Evolutionary conservation across 2,797 vertebrate genomes (phyloP).

Genomic region (Adrianichthys oophorus): DNA sequence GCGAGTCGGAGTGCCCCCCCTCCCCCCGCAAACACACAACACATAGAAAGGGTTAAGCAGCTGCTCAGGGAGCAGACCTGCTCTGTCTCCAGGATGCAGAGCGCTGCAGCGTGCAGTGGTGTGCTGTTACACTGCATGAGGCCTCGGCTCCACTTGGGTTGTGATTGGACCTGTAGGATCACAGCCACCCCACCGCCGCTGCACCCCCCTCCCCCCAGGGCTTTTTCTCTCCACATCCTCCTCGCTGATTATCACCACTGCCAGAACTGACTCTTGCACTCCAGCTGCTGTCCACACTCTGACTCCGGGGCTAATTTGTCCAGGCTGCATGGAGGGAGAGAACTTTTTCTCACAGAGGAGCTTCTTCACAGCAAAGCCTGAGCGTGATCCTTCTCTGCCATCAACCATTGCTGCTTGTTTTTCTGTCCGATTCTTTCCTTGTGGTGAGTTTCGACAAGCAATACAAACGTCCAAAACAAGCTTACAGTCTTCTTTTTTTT

Average conservation of each 20-base stretch:
- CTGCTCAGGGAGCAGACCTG: slow-evolving; percentile 72
- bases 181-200: slow-evolving; percentile 47
- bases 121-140: slow-evolving; percentile 76
- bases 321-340: slow-evolving; percentile 64
- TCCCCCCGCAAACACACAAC: slow-evolving; percentile 25
- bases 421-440: slow-evolving; percentile 30
- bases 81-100: slow-evolving; percentile 80
- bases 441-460: slow-evolving; percentile 37
- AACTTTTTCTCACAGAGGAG: slow-evolving; percentile 64
- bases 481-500: slow-evolving; percentile 33
- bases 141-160: slow-evolving; percentile 73
- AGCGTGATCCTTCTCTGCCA: slow-evolving; percentile 21
- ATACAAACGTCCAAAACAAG: slow-evolving; percentile 33
- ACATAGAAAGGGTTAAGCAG: slow-evolving; percentile 73
- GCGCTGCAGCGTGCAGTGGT: slow-evolving; percentile 60
- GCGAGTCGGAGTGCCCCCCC: slow-evolving; percentile 61
- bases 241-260: slow-evolving; percentile 79
- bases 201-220: slow-evolving; percentile 62
- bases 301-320: slow-evolving; percentile 76
- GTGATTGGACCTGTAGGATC: slow-evolving; percentile 82
- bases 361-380: slow-evolving; percentile 26
- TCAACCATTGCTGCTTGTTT: slow-evolving; percentile 23
- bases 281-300: slow-evolving; percentile 78
- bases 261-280: slow-evolving; percentile 75
- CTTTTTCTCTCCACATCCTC: slow-evolving; percentile 77